phyloP scores from a whole-genome alignment of 2,888 invertebrate genomes.

The Campaea margaritaria region DNA sequence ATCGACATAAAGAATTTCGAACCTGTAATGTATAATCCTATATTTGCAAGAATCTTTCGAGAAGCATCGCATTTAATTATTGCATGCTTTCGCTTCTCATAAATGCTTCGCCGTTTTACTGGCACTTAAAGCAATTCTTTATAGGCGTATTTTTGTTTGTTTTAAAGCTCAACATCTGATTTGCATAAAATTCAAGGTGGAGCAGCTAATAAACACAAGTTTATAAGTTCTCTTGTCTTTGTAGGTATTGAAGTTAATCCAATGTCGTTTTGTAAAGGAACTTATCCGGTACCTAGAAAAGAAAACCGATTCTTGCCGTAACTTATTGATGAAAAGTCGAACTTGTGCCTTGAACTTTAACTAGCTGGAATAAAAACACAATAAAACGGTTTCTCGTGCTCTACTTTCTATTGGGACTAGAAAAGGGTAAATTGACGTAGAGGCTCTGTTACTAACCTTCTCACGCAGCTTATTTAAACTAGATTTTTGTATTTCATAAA shows the following conservation, averaged over 20 bases:
- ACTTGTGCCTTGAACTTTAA: conserved; percentile 13
- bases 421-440: background rate
- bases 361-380: background rate
- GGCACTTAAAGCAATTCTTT: conserved; percentile 43
- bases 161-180: conserved; percentile 44
- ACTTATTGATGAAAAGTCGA: background rate
- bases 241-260: conserved; percentile 4
- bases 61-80: too few relatives aligned
- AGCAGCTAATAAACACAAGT: conserved; percentile 48
- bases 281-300: background rate
- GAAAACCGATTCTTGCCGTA: conserved; percentile 5
- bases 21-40: too few relatives aligned
- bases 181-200: conserved; percentile 46
- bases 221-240: conserved; percentile 21
- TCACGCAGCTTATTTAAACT: too few relatives aligned
- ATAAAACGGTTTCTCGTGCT: too few relatives aligned
- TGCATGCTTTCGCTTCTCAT: too few relatives aligned
- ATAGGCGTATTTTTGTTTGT: too few relatives aligned
- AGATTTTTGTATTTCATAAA: too few relatives aligned
- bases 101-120: conserved; percentile 43
- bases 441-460: too few relatives aligned
- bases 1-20: too few relatives aligned
- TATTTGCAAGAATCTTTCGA: too few relatives aligned
- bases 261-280: background rate
- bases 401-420: background rate